A percentile compares a stretch with the other conserved stretches of the same genome.
Evolutionary conservation across 2,888 invertebrate genomes (phyloP).

Genomic region (Apantesis nais): DNA sequence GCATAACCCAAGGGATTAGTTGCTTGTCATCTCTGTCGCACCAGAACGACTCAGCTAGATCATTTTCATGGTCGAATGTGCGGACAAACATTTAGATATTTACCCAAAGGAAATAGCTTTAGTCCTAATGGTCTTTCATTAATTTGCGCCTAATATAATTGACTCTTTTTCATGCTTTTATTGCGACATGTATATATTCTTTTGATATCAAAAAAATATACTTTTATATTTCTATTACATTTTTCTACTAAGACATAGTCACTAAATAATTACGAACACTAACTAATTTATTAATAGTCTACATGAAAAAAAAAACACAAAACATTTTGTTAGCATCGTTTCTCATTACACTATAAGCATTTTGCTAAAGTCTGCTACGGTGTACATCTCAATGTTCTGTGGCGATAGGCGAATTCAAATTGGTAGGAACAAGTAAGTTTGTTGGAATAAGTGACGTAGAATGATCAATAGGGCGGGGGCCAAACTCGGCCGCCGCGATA

Average conservation of each 20-base stretch:
- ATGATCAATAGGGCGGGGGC: slow-evolving; percentile 72
- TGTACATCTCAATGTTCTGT: slow-evolving; percentile 39
- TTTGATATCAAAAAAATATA: neutral
- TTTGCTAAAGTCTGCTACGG: slow-evolving; percentile 22
- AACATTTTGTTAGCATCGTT: slow-evolving; percentile 9
- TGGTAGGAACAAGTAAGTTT: slow-evolving; percentile 61
- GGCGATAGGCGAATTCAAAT: slow-evolving; percentile 48
- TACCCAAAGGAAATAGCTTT: slow-evolving; percentile 43
- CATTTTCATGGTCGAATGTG: slow-evolving; percentile 68
- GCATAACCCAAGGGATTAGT: slow-evolving; percentile 79
- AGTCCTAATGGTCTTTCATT: slow-evolving; percentile 34
- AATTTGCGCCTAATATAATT: slow-evolving; percentile 15
- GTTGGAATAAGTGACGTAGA: slow-evolving; percentile 69
- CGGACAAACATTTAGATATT: slow-evolving; percentile 52
- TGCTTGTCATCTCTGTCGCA: slow-evolving; percentile 75
- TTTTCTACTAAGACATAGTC: neutral
- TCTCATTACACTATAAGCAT: slow-evolving; percentile 22
- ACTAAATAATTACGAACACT: neutral
- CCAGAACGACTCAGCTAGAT: slow-evolving; percentile 67
- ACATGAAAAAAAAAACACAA: neutral
- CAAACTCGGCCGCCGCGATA: slow-evolving; percentile 65
- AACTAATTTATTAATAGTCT: neutral
- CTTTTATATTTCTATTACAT: neutral
- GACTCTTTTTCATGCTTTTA: slow-evolving; percentile 15
- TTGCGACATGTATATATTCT: slow-evolving; percentile 6